phyloP scores from a whole-genome alignment of 2,797 vertebrate genomes.

The Danio albolineatus region DNA sequence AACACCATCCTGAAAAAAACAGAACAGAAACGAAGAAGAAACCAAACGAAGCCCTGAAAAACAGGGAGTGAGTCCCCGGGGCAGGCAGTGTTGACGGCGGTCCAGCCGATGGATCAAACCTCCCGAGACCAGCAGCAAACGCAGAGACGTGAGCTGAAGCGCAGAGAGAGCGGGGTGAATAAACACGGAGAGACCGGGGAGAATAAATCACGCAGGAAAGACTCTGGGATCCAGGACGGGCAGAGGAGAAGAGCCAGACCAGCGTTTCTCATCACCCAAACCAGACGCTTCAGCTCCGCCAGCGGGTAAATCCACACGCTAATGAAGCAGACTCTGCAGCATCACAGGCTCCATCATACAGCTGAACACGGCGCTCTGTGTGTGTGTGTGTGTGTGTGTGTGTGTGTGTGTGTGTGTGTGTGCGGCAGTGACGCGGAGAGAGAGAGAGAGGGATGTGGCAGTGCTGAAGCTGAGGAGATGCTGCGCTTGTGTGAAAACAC shows the following conservation, averaged over 20 bases:
- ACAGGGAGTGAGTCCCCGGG: background rate
- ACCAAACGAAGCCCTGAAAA: constrained; percentile 6
- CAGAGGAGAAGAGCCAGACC: background rate
- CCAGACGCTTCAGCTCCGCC: background rate
- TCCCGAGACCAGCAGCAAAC: constrained; percentile 24
- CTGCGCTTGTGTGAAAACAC: constrained; percentile 39
- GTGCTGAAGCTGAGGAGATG: constrained; percentile 35
- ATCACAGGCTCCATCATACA: constrained; percentile 5
- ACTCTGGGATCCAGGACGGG: background rate
- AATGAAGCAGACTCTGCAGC: constrained; percentile 15
- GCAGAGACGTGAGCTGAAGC: constrained; percentile 13
- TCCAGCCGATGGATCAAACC: background rate
- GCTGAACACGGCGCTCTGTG: background rate
- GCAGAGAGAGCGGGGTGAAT: no score
- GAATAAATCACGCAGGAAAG: background rate
- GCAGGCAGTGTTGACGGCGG: background rate
- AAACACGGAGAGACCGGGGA: background rate
- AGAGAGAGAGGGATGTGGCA: constrained; percentile 38
- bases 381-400: no score
- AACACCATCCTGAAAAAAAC: constrained; percentile 15
- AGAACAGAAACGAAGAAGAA: background rate
- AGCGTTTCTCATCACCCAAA: background rate
- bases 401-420: no score
- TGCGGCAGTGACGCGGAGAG: no score
- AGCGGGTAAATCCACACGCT: background rate